These are phyloP conservation scores for Notodonta ziczac DNA, from an alignment of 2,888 invertebrate species.

Conservation along the genomic window DNA sequence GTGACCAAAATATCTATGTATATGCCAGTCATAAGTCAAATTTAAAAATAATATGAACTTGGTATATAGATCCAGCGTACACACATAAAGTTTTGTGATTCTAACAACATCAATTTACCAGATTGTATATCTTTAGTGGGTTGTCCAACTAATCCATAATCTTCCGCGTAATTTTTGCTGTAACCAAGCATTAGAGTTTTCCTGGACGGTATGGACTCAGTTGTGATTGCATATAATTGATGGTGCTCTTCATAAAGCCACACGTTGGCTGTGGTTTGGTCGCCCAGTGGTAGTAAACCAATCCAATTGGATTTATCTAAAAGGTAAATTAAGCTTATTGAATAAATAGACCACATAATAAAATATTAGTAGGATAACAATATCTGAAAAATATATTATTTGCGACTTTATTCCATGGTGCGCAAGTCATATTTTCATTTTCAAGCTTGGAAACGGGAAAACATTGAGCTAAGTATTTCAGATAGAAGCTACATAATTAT, in stretches of 20 bases:
- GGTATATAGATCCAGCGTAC: no score
- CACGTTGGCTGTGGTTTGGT: constrained; percentile 54
- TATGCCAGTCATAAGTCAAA: no score
- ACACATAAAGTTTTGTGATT: no score
- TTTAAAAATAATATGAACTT: no score
- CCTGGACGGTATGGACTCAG: constrained; percentile 45
- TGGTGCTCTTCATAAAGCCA: constrained; percentile 63
- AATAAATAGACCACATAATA: not conserved
- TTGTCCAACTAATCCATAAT: constrained; percentile 41
- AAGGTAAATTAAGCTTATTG: constrained; percentile 9
- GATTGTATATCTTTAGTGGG: constrained; percentile 45
- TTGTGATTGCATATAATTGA: constrained; percentile 56
- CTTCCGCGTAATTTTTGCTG: constrained; percentile 53
- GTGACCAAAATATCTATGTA: no score
- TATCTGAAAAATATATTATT: no score
- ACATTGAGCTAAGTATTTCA: no score
- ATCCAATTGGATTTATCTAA: constrained; percentile 72
- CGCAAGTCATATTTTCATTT: no score
- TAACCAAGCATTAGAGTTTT: constrained; percentile 59
- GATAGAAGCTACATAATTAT: no score
- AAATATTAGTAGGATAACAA: no score
- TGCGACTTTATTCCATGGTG: no score
- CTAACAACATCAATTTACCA: not conserved
- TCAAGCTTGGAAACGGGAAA: no score
- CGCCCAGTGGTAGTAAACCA: constrained; percentile 57